Evolutionary conservation across 1,140 invertebrate genomes (phyloP).

Genomic region (Drosophila bocqueti): DNA sequence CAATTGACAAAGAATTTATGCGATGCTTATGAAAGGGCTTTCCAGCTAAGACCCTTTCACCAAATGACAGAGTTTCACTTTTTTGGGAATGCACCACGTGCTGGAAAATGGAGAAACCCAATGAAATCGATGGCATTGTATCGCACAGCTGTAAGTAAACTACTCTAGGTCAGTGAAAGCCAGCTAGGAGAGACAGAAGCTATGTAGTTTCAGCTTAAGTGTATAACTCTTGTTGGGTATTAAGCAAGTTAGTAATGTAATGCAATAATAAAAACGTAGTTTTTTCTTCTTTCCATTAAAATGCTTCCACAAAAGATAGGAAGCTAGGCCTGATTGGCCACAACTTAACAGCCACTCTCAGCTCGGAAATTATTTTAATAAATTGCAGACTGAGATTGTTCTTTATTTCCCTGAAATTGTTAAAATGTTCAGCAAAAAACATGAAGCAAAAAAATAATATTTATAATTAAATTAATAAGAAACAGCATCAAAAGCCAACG

Average conservation of each 20-base stretch:
- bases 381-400: conserved; percentile 47
- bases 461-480: conserved; percentile 74
- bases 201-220: not conserved
- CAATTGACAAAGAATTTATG: conserved; percentile 82
- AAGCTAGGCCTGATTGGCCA: not conserved
- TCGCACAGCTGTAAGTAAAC: conserved; percentile 62
- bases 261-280: not conserved
- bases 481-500: conserved; percentile 43
- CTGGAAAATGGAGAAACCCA: conserved; percentile 6
- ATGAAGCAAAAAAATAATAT: conserved; percentile 32
- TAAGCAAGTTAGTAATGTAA: not conserved
- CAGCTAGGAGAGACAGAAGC: not conserved
- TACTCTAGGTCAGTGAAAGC: conserved; percentile 23
- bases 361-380: conserved; percentile 50
- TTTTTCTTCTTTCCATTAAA: too few species aligned
- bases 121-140: conserved; percentile 6
- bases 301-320: too few species aligned
- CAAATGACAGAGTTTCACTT: conserved; percentile 65
- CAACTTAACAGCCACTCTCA: conserved; percentile 26
- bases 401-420: conserved; percentile 47
- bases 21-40: conserved; percentile 79
- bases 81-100: conserved; percentile 19
- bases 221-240: not conserved
- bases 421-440: conserved; percentile 18
- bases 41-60: conserved; percentile 62